Conservation (phyloP, 2,888 invertebrate species). For the Ischnus inquisitorius region DNA sequence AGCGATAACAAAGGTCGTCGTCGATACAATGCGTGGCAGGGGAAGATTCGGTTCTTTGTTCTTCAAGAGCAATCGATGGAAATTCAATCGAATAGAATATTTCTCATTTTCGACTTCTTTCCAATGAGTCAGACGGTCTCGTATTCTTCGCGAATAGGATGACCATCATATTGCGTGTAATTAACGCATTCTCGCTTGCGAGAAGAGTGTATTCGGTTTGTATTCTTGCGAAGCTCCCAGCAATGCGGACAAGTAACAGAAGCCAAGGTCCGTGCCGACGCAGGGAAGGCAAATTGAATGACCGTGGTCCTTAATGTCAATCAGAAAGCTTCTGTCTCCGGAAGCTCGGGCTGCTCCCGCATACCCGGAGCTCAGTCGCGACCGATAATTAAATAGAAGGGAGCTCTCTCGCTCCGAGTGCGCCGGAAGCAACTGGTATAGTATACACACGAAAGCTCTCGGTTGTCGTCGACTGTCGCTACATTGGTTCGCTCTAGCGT, state of each 20-base stretch:
- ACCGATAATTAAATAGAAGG: conserved; percentile 64
- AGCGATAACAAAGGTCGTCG: conserved; percentile 45
- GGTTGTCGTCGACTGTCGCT: background rate
- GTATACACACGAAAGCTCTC: background rate
- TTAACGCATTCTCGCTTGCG: background rate
- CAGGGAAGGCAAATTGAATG: conserved; percentile 58
- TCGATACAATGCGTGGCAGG: conserved; percentile 25
- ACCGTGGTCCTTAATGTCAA: conserved; percentile 62
- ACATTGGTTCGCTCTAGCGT: background rate
- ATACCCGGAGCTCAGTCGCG: conserved; percentile 1
- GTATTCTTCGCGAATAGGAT: background rate
- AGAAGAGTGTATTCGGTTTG: background rate
- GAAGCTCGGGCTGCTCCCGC: conserved; percentile 42
- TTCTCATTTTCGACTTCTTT: background rate
- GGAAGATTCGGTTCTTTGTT: conserved; percentile 54
- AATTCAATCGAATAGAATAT: conserved; percentile 50
- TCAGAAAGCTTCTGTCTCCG: conserved; percentile 60
- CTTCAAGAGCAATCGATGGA: conserved; percentile 21
- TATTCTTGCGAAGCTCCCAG: background rate
- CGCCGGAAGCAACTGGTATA: conserved; percentile 58
- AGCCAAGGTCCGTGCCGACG: background rate
- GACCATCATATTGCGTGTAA: background rate
- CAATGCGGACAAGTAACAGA: background rate
- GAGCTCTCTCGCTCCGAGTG: conserved; percentile 19
- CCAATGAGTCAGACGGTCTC: background rate